Evolutionary conservation across 2,113 vertebrate genomes (phyloP).

Genomic region (Notarius lentiginosus): DNA sequence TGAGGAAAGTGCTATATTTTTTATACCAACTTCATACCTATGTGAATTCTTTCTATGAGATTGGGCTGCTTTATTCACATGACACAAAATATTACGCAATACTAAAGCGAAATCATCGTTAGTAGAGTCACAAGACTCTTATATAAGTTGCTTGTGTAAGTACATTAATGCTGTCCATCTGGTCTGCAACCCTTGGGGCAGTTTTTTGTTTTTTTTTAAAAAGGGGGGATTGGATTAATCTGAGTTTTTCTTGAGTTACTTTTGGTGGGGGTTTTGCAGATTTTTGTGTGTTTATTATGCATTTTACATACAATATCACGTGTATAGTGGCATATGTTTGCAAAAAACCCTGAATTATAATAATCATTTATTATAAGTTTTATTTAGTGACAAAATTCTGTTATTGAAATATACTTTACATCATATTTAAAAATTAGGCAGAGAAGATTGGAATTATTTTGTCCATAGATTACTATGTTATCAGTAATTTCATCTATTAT

Average conservation of each 20-base stretch:
- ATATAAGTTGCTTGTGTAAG: constrained; percentile 6
- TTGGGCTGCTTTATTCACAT: neutral
- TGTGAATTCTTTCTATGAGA: neutral
- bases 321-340: no score
- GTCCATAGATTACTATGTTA: neutral
- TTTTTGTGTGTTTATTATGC: neutral
- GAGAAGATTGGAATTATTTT: neutral
- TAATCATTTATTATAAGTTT: neutral
- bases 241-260: neutral
- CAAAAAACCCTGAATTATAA: neutral
- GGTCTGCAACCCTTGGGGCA: neutral
- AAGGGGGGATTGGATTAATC: neutral
- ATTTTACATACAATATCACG: neutral
- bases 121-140: constrained; percentile 18
- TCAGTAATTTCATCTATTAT: neutral
- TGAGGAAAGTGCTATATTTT: neutral
- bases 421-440: neutral
- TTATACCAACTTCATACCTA: neutral
- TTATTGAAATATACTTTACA: neutral
- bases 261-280: neutral
- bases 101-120: neutral
- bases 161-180: constrained; percentile 21
- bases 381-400: neutral
- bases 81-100: neutral
- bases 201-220: no score